These are phyloP conservation scores for Tetramorium bicarinatum DNA, from an alignment of 2,888 invertebrate species.

Conservation along the genomic window DNA sequence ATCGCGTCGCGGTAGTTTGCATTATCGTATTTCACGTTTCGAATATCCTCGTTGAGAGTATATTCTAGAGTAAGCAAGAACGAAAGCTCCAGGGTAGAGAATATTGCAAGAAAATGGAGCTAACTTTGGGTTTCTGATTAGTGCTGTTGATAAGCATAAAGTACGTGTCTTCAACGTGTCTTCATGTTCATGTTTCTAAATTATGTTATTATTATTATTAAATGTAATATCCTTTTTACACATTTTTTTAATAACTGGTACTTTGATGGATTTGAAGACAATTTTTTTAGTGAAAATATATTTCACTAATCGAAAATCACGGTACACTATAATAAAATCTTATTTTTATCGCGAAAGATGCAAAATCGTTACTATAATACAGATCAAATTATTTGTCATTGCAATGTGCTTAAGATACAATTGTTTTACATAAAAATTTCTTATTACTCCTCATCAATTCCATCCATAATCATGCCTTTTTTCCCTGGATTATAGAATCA, in stretches of 20 bases:
- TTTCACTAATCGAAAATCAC: background rate
- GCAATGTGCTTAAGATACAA: background rate
- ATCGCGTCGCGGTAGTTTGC: background rate
- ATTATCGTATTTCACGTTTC: conserved; percentile 16
- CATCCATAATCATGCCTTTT: background rate
- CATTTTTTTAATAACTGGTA: background rate
- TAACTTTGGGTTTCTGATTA: background rate
- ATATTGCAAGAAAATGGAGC: background rate
- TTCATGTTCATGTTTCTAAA: background rate
- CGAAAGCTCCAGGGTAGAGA: background rate
- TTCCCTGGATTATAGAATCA: background rate
- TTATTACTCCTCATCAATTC: background rate
- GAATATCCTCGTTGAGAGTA: background rate
- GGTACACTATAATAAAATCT: background rate
- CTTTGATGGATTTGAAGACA: background rate
- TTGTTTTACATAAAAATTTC: background rate
- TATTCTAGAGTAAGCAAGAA: background rate
- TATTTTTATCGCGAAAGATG: background rate
- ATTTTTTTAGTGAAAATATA: background rate
- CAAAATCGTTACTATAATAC: too few relatives aligned
- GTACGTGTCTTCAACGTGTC: background rate
- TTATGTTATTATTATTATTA: conserved; percentile 12
- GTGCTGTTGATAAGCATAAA: background rate
- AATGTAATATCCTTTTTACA: background rate
- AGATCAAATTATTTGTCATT: background rate